These are phyloP conservation scores for Zonitis immaculata DNA, from an alignment of 2,888 invertebrate species.

Conservation along the genomic window DNA sequence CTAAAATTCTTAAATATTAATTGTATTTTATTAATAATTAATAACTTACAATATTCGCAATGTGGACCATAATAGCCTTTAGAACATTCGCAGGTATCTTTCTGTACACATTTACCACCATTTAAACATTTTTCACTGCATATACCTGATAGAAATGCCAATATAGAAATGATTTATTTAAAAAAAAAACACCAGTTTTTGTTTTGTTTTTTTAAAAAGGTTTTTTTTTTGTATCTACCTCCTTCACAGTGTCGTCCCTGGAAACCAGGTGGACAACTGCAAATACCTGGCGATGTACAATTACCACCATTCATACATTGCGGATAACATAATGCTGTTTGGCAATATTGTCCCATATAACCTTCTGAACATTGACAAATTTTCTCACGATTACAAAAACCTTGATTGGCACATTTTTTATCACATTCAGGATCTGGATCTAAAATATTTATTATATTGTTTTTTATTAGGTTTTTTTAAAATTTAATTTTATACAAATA, in stretches of 20 bases:
- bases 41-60: slow-evolving; percentile 84
- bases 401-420: slow-evolving; percentile 80
- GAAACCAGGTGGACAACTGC: slow-evolving; percentile 84
- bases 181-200: background rate
- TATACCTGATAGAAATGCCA: slow-evolving; percentile 62
- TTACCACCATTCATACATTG: slow-evolving; percentile 91
- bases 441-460: too few relatives aligned
- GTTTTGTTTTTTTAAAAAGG: background rate
- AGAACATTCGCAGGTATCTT: slow-evolving; percentile 88
- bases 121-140: slow-evolving; percentile 88
- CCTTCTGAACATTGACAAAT: slow-evolving; percentile 86
- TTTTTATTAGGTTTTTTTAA: too few relatives aligned
- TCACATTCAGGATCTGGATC: slow-evolving; percentile 88
- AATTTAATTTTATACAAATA: background rate
- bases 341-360: slow-evolving; percentile 86
- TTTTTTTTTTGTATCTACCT: slow-evolving; percentile 56
- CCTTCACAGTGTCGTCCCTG: slow-evolving; percentile 89
- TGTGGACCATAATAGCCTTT: slow-evolving; percentile 86
- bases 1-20: slow-evolving; percentile 26
- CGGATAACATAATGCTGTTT: slow-evolving; percentile 85
- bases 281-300: slow-evolving; percentile 84
- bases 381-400: slow-evolving; percentile 77
- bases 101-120: slow-evolving; percentile 91
- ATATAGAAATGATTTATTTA: slow-evolving; percentile 1
- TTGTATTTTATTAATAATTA: slow-evolving; percentile 1